Base-by-base conservation (phyloP, 2,113 vertebrate genomes). In the Neoarius graeffei region DNA sequence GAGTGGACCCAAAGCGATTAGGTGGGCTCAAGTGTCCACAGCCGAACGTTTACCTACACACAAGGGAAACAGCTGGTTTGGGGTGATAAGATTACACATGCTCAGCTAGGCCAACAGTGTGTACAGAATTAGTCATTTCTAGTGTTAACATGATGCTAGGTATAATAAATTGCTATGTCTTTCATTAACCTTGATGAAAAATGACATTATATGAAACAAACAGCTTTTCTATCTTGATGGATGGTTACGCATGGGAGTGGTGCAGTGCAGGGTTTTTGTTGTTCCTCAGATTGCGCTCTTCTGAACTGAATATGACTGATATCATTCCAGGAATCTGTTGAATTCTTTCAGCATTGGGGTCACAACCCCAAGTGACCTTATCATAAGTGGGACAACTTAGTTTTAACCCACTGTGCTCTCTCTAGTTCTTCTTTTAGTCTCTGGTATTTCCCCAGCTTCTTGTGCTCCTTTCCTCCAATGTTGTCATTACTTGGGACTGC, bases 21-120 rank as follows among this genome's bases (percentile, higher is more conserved):
- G 83, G 88, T 89, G 85, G 85, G 90, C 77, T 89, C 83, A 79
- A 85, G 81, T 87, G 85, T 90, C 87, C 76, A 35, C 83, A 87
- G 85, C 79, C 77, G 57, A 77, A 81, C 50, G 66, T 82, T 87
- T 87, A 86, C 84, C 81, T 71, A 85, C 89, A 88, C 85, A 90
- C 83, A 83, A 85, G 76, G 83, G 83, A 83, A 89, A 87, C 90
- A 90, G 76, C 88, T 89, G 85, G 60, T 85, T 73, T 77, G 30
- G 81, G 81, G 82, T 85, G 90, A 90, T 89, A 90, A 90, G 90
- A 89, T 89, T 89, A 83, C 42, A 86, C 85, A 77, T 60, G 86
- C 88, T 82, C 25, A 87, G 71, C 71, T 48, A 81, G 42, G 87
- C 85, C 88, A 87, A 56, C 48, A 85, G 59, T 54, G 35, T 83